Percentiles rank a stretch among this genome's conserved stretches.
Conservation (phyloP, 2,797 vertebrate genomes). For the Ispidina picta region DNA sequence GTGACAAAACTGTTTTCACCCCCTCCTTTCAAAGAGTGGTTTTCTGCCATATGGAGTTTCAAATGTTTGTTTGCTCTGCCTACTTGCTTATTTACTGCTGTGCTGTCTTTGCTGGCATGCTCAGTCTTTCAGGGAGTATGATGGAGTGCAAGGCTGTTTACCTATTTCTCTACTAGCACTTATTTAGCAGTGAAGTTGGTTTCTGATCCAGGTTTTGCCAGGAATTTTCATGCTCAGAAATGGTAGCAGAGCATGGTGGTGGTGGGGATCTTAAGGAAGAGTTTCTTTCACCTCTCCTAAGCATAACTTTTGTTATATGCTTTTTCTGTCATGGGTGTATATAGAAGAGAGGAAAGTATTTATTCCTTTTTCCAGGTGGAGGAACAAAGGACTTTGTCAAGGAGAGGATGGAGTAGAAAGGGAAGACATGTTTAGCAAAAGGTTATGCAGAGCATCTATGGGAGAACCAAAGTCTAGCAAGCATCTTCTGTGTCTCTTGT, state of each 20-base stretch:
- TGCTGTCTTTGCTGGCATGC: conserved; percentile 42
- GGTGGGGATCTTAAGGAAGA: neutral
- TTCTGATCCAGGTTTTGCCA: conserved; percentile 4
- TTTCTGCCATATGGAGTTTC: conserved; percentile 1
- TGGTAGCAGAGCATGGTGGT: neutral
- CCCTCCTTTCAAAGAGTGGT: neutral
- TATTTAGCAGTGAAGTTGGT: conserved; percentile 4
- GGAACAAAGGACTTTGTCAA: neutral
- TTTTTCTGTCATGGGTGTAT: neutral
- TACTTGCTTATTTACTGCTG: conserved; percentile 43
- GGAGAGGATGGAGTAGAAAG: neutral
- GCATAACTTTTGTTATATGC: neutral
- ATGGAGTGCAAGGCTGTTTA: conserved; percentile 8
- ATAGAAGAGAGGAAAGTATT: neutral
- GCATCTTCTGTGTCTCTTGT: neutral
- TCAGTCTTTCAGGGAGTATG: neutral
- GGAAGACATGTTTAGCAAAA: neutral
- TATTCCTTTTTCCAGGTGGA: neutral
- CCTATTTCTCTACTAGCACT: conserved; percentile 28
- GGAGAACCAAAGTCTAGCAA: neutral
- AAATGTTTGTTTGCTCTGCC: conserved; percentile 48
- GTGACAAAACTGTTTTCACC: neutral
- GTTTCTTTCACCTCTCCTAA: neutral
- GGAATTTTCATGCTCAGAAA: neutral
- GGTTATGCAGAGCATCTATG: neutral